phyloP scores from a whole-genome alignment of 2,797 vertebrate species.

The Coilia nasus region DNA sequence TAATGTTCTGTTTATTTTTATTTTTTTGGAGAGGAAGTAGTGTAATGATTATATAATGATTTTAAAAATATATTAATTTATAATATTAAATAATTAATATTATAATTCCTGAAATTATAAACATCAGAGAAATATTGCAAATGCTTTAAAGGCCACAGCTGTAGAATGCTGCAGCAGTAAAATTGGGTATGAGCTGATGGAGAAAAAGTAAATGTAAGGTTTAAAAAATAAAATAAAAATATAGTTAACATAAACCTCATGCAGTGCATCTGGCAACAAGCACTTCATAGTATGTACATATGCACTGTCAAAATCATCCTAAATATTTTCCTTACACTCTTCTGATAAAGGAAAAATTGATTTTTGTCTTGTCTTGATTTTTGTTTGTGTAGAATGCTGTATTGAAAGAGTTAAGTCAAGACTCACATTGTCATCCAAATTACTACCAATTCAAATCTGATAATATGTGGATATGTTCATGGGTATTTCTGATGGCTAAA shows the following conservation, averaged over 20 bases:
- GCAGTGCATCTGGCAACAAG: conserved; percentile 59
- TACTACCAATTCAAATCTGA: background rate
- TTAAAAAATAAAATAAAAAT: conserved; percentile 52
- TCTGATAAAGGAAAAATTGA: conserved; percentile 55
- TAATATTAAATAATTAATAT: too few species aligned
- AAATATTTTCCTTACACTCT: conserved; percentile 55
- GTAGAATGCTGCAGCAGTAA: conserved; percentile 33
- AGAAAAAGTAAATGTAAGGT: conserved; percentile 42
- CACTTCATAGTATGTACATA: background rate
- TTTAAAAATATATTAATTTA: conserved; percentile 60
- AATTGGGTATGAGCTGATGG: conserved; percentile 51
- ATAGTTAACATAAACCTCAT: conserved; percentile 71
- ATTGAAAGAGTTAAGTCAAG: conserved; percentile 42
- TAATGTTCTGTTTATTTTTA: conserved; percentile 23
- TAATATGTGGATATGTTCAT: background rate
- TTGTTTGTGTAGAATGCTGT: conserved; percentile 57
- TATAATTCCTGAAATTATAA: conserved; percentile 58
- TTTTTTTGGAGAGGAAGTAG: conserved; percentile 17
- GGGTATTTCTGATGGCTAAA: background rate
- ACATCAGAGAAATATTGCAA: conserved; percentile 59
- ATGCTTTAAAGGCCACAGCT: conserved; percentile 47
- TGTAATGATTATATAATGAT: conserved; percentile 48
- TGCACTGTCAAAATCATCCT: conserved; percentile 45
- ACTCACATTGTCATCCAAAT: conserved; percentile 4
- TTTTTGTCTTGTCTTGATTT: conserved; percentile 57